phyloP scores from a whole-genome alignment of 2,888 invertebrate genomes.

The Polymixis lichenea region DNA sequence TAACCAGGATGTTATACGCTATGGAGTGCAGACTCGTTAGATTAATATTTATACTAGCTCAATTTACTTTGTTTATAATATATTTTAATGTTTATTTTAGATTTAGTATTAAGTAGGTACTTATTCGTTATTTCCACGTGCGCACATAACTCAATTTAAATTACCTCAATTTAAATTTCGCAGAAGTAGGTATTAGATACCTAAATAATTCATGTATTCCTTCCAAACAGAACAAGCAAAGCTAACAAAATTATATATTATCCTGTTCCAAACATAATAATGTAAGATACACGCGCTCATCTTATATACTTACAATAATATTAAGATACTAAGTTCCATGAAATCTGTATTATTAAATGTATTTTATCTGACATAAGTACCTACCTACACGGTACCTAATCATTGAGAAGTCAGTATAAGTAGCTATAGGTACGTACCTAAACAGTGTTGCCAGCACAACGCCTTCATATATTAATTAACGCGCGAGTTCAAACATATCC shows the following conservation, averaged over 20 bases:
- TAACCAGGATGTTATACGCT: not conserved
- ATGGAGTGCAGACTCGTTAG: not conserved
- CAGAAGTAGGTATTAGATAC: not conserved
- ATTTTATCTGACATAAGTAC: not conserved
- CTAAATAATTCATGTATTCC: constrained; percentile 32
- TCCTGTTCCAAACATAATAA: constrained; percentile 37
- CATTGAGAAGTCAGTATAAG: constrained; percentile 18
- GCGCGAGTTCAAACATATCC: constrained; percentile 65
- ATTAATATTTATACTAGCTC: not conserved
- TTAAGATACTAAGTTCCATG: constrained; percentile 13
- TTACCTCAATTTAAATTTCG: constrained; percentile 13
- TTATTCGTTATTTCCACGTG: not conserved
- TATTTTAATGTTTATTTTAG: not conserved
- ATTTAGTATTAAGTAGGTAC: not conserved
- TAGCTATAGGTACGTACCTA: constrained; percentile 1
- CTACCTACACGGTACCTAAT: constrained; percentile 8
- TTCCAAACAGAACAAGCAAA: constrained; percentile 30
- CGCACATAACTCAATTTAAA: not conserved
- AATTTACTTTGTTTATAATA: not conserved
- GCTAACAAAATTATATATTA: constrained; percentile 29
- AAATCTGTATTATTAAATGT: constrained; percentile 20
- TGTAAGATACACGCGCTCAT: constrained; percentile 27
- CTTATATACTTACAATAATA: constrained; percentile 19
- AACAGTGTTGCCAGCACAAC: constrained; percentile 52
- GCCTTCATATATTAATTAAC: constrained; percentile 69